Percentiles rank a stretch among this genome's conserved stretches.
Conservation (phyloP, 2,888 invertebrate genomes). For the Loripinus fragilis region DNA sequence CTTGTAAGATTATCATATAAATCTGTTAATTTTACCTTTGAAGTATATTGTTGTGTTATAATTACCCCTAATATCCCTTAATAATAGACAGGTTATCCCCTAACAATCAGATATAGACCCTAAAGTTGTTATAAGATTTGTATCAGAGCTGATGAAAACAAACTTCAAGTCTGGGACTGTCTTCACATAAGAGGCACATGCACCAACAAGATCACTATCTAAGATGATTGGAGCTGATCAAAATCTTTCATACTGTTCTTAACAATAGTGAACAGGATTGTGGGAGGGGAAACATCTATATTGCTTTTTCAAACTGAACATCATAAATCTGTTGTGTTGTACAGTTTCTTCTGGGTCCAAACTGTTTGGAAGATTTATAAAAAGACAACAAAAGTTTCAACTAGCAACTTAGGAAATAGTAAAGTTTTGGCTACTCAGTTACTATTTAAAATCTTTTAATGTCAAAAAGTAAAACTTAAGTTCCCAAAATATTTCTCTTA, state of each 20-base stretch:
- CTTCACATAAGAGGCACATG: neutral
- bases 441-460: too few species aligned
- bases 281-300: neutral
- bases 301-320: neutral
- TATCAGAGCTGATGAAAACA: slow-evolving; percentile 12
- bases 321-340: too few species aligned
- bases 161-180: neutral
- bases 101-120: neutral
- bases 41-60: slow-evolving; percentile 3
- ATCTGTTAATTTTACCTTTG: neutral
- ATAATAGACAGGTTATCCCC: neutral
- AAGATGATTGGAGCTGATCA: neutral
- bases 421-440: too few species aligned
- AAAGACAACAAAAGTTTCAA: too few species aligned
- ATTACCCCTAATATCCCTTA: slow-evolving; percentile 3
- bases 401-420: too few species aligned
- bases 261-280: neutral
- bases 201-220: slow-evolving; percentile 6
- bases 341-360: too few species aligned
- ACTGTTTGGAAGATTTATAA: too few species aligned
- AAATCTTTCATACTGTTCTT: neutral
- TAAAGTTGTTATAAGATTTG: slow-evolving; percentile 3
- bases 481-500: too few species aligned
- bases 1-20: neutral
- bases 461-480: too few species aligned